Percentiles rank a stretch among this genome's conserved stretches.
These are phyloP conservation scores for Vulpes vulpes DNA, from an alignment of 2,113 vertebrate species.

Conservation along the genomic window DNA sequence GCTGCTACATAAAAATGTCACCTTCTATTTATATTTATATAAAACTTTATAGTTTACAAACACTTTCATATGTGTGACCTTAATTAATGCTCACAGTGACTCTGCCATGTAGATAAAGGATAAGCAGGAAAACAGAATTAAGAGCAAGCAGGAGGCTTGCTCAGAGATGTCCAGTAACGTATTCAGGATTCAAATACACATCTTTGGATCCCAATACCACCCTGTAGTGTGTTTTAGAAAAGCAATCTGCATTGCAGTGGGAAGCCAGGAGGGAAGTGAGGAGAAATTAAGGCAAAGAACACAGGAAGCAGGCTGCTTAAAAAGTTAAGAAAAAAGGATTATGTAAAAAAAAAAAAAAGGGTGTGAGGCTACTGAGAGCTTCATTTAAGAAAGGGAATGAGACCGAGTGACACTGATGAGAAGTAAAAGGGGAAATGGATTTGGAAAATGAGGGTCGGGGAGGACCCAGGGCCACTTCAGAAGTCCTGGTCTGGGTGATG, in stretches of 20 bases:
- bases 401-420: not conserved
- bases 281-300: not conserved
- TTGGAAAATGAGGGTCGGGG: not conserved
- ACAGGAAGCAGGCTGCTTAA: not conserved
- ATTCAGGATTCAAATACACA: not conserved
- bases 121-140: not conserved
- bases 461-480: not conserved
- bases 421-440: not conserved
- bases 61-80: constrained; percentile 51
- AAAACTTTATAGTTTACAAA: constrained; percentile 67
- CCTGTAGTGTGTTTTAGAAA: not conserved
- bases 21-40: constrained; percentile 67
- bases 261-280: not conserved
- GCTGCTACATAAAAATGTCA: constrained; percentile 59
- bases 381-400: not conserved
- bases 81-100: constrained; percentile 61
- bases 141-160: not conserved
- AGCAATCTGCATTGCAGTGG: not conserved
- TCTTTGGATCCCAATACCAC: not conserved
- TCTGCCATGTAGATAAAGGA: not conserved
- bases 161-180: fast-evolving
- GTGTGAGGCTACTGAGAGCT: fast-evolving
- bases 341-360: not conserved
- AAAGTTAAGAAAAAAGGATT: not conserved
- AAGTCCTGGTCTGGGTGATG: not conserved